Evolutionary conservation across 2,888 invertebrate species (phyloP).

Genomic region (Amblyjoppa fuscipennis): DNA sequence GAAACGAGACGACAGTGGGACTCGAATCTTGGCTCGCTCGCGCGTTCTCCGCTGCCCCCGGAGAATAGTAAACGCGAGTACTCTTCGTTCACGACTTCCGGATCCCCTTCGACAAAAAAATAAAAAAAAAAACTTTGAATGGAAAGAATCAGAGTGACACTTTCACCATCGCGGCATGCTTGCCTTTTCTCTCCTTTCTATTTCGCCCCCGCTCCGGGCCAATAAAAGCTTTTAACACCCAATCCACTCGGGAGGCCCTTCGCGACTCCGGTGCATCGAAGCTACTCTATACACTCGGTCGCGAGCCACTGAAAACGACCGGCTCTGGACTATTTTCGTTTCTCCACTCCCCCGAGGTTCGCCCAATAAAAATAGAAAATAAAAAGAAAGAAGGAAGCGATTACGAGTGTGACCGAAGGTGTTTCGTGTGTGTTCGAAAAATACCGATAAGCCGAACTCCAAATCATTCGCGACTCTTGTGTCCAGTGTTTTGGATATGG

Average conservation of each 20-base stretch:
- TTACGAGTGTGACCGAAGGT: not conserved
- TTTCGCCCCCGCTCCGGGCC: conserved; percentile 50
- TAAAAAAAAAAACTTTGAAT: not conserved
- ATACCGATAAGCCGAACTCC: conserved; percentile 15
- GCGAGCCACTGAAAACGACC: conserved; percentile 37
- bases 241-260: conserved; percentile 63
- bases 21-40: conserved; percentile 22
- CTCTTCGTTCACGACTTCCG: conserved; percentile 29
- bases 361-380: conserved; percentile 63
- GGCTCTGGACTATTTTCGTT: conserved; percentile 60
- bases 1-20: conserved; percentile 38
- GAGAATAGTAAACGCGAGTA: conserved; percentile 31
- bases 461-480: conserved; percentile 6
- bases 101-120: conserved; percentile 32
- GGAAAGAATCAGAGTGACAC: conserved; percentile 17
- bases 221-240: conserved; percentile 79
- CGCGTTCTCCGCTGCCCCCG: not conserved
- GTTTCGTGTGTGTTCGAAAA: conserved; percentile 12
- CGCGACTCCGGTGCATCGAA: conserved; percentile 46
- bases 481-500: not conserved
- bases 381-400: conserved; percentile 14
- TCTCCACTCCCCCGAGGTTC: conserved; percentile 24
- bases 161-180: not conserved
- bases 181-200: conserved; percentile 15
- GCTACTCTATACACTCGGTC: conserved; percentile 26